phyloP scores from a whole-genome alignment of 2,113 vertebrate species.

The Argyrosomus japonicus region DNA sequence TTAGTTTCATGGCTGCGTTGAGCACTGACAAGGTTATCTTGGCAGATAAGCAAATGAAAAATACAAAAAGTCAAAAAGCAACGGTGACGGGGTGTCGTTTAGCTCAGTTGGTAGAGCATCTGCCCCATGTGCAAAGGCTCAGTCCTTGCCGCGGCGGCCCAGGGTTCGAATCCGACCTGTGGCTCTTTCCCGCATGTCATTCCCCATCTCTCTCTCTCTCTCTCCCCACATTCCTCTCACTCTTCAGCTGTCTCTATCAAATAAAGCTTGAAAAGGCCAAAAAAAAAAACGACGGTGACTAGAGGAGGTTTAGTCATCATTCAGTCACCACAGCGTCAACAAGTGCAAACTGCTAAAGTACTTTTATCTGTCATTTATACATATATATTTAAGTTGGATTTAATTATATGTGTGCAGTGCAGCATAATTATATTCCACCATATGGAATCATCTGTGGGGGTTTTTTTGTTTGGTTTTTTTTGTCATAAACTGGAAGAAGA shows the following conservation, averaged over 20 bases:
- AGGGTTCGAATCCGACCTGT: too few species aligned
- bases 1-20: constrained; percentile 48
- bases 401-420: neutral
- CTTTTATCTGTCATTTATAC: neutral
- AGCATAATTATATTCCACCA: neutral
- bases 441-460: neutral
- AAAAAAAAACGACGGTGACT: constrained; percentile 4
- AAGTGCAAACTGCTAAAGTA: neutral
- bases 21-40: constrained; percentile 49
- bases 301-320: constrained; percentile 5
- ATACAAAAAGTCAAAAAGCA: constrained; percentile 17
- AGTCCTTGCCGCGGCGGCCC: too few species aligned
- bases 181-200: too few species aligned
- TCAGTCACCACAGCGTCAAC: neutral
- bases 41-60: constrained; percentile 50
- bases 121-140: too few species aligned
- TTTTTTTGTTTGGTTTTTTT: neutral
- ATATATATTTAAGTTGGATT: neutral
- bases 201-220: too few species aligned
- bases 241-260: too few species aligned
- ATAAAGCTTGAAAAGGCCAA: neutral
- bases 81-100: neutral
- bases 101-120: too few species aligned
- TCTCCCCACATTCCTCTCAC: too few species aligned
- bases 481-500: constrained; percentile 13